A percentile compares a stretch with the other conserved stretches of the same genome.
Evolutionary conservation across 2,888 invertebrate genomes (phyloP).

Genomic region (Corbicula japonica): DNA sequence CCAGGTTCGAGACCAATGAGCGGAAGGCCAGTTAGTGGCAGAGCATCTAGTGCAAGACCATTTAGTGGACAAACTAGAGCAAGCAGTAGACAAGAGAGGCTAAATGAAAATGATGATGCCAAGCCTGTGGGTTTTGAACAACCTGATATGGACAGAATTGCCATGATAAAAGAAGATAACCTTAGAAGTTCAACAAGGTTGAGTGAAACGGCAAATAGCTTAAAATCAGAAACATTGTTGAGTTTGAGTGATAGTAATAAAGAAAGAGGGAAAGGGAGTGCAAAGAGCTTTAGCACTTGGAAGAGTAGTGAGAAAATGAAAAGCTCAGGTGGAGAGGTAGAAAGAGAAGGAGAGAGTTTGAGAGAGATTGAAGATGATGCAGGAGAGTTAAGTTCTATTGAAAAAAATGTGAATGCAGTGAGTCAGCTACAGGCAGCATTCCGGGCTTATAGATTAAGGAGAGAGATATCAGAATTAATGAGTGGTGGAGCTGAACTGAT

Average conservation of each 20-base stretch:
- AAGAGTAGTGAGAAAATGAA: conserved; percentile 23
- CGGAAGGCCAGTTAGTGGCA: conserved; percentile 10
- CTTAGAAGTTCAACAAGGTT: conserved; percentile 38
- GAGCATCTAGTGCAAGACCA: conserved; percentile 12
- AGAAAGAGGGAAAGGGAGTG: conserved; percentile 38
- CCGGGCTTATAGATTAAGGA: conserved; percentile 49
- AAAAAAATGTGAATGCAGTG: conserved; percentile 58
- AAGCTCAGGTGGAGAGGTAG: conserved; percentile 48
- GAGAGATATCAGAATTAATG: conserved; percentile 58
- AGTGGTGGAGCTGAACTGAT: conserved; percentile 62
- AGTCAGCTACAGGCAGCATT: conserved; percentile 61
- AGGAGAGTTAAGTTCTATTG: conserved; percentile 56
- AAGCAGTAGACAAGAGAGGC: conserved; percentile 8
- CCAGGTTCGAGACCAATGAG: background rate
- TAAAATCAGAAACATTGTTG: conserved; percentile 17
- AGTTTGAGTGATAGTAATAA: conserved; percentile 39
- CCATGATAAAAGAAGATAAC: conserved; percentile 13
- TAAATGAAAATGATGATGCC: no score
- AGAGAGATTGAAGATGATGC: conserved; percentile 65
- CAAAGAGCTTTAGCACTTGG: conserved; percentile 13
- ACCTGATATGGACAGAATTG: background rate
- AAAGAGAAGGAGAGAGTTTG: conserved; percentile 61
- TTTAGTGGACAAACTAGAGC: conserved; percentile 5
- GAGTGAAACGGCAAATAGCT: conserved; percentile 31
- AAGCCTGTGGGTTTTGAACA: no score